phyloP scores from a whole-genome alignment of 2,888 invertebrate species.

The Corbicula japonica region DNA sequence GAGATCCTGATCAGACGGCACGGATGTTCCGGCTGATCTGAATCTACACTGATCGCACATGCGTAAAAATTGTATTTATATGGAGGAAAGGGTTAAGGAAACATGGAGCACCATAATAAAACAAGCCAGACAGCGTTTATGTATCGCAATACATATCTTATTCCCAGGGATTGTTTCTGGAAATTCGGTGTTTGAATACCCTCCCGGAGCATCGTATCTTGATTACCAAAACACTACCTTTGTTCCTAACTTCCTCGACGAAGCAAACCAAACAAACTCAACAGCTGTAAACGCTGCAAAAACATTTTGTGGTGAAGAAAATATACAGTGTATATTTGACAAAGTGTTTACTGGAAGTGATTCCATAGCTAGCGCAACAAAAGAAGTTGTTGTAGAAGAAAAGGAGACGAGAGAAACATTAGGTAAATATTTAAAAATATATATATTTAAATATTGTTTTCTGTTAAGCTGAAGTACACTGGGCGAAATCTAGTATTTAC shows the following conservation, averaged over 20 bases:
- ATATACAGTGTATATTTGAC: conserved; percentile 41
- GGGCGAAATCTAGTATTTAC: no score
- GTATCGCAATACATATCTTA: no score
- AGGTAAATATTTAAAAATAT: conserved; percentile 14
- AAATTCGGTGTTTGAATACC: conserved; percentile 54
- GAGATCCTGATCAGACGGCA: no score
- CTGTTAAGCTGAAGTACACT: no score
- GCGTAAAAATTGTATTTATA: no score
- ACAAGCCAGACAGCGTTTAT: no score
- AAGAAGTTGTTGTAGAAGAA: neutral
- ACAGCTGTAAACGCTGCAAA: conserved; percentile 31
- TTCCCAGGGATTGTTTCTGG: conserved; percentile 51
- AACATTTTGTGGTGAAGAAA: conserved; percentile 17
- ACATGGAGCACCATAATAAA: no score
- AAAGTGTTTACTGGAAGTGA: conserved; percentile 31
- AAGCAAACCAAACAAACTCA: conserved; percentile 25
- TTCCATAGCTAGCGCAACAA: conserved; percentile 7
- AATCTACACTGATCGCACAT: no score
- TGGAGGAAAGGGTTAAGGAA: no score
- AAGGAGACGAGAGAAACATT: conserved; percentile 4
- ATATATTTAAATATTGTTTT: no score
- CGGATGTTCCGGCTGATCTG: no score
- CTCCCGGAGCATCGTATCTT: conserved; percentile 12
- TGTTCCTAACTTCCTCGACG: conserved; percentile 64
- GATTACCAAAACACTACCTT: conserved; percentile 46